Percentiles rank a stretch among this genome's conserved stretches.
Conservation (phyloP, 2,888 invertebrate genomes). For the Dorcus parallelipipedus region DNA sequence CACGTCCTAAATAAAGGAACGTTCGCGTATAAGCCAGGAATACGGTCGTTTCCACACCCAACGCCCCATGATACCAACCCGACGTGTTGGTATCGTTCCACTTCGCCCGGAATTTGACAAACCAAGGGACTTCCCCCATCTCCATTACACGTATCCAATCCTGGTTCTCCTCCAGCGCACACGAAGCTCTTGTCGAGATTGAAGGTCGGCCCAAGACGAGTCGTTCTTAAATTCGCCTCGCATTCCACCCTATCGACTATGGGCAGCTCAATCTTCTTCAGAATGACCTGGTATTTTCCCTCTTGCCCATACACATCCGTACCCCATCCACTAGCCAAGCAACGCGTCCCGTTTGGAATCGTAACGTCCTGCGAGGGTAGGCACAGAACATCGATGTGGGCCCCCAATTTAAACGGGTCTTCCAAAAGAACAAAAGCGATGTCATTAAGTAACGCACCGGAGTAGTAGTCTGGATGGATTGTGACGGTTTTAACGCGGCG, state of each 20-base stretch:
- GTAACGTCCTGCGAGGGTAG: conserved; percentile 55
- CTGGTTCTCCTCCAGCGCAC: conserved; percentile 74
- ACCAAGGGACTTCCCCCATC: conserved; percentile 82
- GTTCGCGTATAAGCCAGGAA: conserved; percentile 53
- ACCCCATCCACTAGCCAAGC: conserved; percentile 75
- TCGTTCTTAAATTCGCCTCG: conserved; percentile 55
- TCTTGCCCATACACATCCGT: conserved; percentile 64
- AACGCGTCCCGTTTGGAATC: conserved; percentile 53
- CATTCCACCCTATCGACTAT: conserved; percentile 53
- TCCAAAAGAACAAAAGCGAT: conserved; percentile 67
- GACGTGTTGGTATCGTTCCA: conserved; percentile 51
- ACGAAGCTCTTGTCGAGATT: conserved; percentile 65
- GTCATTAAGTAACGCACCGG: conserved; percentile 70
- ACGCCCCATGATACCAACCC: conserved; percentile 58
- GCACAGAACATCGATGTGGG: conserved; percentile 70
- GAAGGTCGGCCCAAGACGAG: conserved; percentile 67
- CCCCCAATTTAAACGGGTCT: conserved; percentile 57
- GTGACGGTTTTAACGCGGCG: conserved; percentile 56
- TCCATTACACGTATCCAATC: conserved; percentile 70
- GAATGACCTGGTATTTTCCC: conserved; percentile 51
- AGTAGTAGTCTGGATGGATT: conserved; percentile 62
- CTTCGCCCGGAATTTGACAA: conserved; percentile 59
- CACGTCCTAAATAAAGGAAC: conserved; percentile 48
- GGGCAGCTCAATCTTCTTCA: conserved; percentile 71
- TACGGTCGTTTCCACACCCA: conserved; percentile 49